Evolutionary conservation across 2,888 invertebrate genomes (phyloP).

Genomic region (Julus scandinavius): DNA sequence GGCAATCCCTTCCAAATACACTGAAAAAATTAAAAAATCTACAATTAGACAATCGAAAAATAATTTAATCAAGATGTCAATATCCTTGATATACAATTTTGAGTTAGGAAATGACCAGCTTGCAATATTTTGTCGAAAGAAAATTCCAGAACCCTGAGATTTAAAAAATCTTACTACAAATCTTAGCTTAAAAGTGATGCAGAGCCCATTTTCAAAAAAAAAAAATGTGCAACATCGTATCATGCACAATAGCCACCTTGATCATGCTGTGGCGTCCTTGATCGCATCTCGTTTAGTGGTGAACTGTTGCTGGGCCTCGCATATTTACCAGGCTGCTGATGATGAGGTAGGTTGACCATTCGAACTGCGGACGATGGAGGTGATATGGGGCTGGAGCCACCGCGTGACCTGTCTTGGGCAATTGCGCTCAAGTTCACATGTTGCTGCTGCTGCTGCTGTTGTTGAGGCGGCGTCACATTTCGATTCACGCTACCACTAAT

Average conservation of each 20-base stretch:
- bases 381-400: slow-evolving; percentile 25
- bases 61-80: no score
- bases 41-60: not conserved
- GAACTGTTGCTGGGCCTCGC: slow-evolving; percentile 17
- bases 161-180: no score
- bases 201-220: no score
- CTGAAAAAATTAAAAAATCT: slow-evolving; percentile 9
- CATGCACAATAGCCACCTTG: not conserved
- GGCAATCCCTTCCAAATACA: slow-evolving; percentile 50
- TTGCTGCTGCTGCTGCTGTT: not conserved
- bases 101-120: no score
- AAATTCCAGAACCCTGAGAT: no score
- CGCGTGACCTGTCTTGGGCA: not conserved
- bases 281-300: not conserved
- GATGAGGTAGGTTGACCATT: slow-evolving; percentile 47
- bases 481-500: not conserved
- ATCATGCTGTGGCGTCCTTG: not conserved
- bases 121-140: no score
- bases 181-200: no score
- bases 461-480: not conserved
- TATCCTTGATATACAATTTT: no score
- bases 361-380: not conserved
- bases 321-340: slow-evolving; percentile 1
- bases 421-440: not conserved
- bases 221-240: no score